phyloP scores from a whole-genome alignment of 1,140 invertebrate species.

The Sminthurinus signatus region DNA sequence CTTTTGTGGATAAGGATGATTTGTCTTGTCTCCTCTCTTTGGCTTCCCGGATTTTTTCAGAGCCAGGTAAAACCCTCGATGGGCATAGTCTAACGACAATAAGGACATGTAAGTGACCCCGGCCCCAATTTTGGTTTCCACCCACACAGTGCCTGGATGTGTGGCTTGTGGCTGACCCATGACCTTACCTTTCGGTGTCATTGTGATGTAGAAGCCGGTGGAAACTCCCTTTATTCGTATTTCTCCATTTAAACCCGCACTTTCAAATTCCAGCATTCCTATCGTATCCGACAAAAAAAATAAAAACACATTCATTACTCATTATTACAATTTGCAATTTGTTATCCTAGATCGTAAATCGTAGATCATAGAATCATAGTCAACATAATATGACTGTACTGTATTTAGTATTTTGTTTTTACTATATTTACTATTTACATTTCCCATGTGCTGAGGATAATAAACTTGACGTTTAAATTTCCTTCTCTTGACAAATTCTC shows the following conservation, averaged over 20 bases:
- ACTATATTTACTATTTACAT: no score
- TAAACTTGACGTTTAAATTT: no score
- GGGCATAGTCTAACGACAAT: constrained; percentile 54
- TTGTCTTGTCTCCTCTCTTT: constrained; percentile 55
- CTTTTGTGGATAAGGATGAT: constrained; percentile 55
- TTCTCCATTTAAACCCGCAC: constrained; percentile 49
- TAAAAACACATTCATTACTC: no score
- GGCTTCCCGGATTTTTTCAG: constrained; percentile 58
- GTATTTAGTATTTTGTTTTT: no score
- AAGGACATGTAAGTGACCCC: constrained; percentile 45
- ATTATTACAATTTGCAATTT: no score
- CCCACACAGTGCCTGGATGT: constrained; percentile 36
- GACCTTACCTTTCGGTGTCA: constrained; percentile 55
- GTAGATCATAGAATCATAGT: not conserved
- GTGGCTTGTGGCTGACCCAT: constrained; percentile 30
- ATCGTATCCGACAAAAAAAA: constrained; percentile 41
- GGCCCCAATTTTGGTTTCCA: constrained; percentile 30
- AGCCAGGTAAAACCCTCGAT: constrained; percentile 57
- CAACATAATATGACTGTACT: no score
- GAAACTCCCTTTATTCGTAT: constrained; percentile 55
- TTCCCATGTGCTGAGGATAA: not conserved
- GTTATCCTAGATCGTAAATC: not conserved
- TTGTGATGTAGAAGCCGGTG: constrained; percentile 55
- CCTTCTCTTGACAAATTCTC: no score
- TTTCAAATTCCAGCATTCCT: constrained; percentile 53